Percentiles rank a stretch among this genome's conserved stretches.
Conservation (phyloP, 2,797 vertebrate genomes). For the Cirrhinus molitorella region DNA sequence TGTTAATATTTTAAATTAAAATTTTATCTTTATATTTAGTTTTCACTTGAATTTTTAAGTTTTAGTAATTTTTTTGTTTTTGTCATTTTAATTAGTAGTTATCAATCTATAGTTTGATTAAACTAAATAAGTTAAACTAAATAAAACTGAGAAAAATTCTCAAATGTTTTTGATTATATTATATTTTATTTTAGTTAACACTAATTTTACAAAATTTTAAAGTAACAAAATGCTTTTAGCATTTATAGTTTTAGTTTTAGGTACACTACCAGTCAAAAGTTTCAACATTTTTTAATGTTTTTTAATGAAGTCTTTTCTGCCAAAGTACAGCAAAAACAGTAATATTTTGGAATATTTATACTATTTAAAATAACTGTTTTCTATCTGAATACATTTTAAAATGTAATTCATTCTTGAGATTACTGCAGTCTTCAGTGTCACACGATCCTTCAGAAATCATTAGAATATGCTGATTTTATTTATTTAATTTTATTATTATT, state of each 20-base stretch:
- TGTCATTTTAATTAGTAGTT: neutral
- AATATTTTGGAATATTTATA: no score
- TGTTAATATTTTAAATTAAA: neutral
- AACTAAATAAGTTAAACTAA: neutral
- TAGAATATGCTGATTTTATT: no score
- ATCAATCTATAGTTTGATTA: neutral
- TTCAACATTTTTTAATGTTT: no score
- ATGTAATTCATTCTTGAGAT: no score
- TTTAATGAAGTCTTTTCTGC: no score
- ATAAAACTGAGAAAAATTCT: neutral
- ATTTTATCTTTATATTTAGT: neutral
- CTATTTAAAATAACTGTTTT: no score
- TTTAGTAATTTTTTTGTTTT: neutral
- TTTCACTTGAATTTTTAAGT: neutral
- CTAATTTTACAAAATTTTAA: neutral
- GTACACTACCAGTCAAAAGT: no score
- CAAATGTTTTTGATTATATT: neutral
- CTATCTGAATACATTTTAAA: no score
- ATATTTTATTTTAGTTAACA: neutral
- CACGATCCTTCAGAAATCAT: no score
- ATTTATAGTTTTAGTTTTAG: neutral
- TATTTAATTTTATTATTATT: no score
- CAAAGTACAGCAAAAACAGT: no score
- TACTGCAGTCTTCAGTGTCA: no score
- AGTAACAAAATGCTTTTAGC: neutral